Evolutionary conservation across 2,888 invertebrate species (phyloP), one percentile per base, ranked within the genome.

Genomic region (Magallana nippona): DNA sequence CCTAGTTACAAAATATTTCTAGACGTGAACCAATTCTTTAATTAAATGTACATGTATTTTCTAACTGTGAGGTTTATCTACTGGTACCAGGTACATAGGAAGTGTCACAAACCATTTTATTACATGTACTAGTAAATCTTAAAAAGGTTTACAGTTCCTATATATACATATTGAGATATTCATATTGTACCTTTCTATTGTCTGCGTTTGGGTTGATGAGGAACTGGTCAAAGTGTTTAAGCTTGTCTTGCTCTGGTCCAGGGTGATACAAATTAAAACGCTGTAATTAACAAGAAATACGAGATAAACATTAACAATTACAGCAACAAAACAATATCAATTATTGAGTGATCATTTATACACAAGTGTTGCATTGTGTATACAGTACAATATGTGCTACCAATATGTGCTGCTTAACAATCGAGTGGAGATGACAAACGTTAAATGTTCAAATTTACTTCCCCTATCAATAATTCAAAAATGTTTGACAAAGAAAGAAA

Each of bases 181-280:
- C 8, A 44, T 44, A 44, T 44, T 22, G 10, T 71, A 71, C 71
- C 71, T 71, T 71, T 71, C n/a, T 60, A 60, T 32, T 71, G 15
- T 71, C 71, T 27, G 71, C 22, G 17, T 71, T 71, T 22, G 80
- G 81, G 13, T 81, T 81, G 80, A 85, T 83, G 11, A 85, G 62
- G n/a, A 85, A 80, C 57, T 85, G 83, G 22, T 83, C 82, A 44
- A 85, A 83, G 11, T 85, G 44, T 19, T 85, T 82, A 11, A 79
- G 22, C 22, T 79, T 79, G 57, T 79, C 57, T 15, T 79, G 57
- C 3, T 79, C 58, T 78, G 60, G 78, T 58, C 60, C 78, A 10
- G 71, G 82, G 57, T 27, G 71, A 32, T 27, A 71, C 27, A 71
- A 22, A 71, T 71, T 71, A 32, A 15, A 71, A 71, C 32, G 15